phyloP scores from a whole-genome alignment of 1,140 invertebrate species.

The Heliconius melpomene region DNA sequence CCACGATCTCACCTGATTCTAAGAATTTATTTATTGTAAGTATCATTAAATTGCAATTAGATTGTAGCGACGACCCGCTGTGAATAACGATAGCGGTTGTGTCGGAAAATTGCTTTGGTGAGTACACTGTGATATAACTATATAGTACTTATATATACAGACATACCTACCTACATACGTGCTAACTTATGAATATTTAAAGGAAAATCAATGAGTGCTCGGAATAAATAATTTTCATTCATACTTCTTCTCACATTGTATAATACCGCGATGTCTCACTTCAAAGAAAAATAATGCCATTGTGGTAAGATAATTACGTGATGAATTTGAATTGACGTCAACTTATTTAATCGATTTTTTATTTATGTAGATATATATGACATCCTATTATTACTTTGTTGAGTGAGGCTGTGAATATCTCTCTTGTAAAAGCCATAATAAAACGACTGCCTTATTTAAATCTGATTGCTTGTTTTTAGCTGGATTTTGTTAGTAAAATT shows the following conservation, averaged over 20 bases:
- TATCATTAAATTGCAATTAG: conserved; percentile 45
- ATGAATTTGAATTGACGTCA: conserved; percentile 11
- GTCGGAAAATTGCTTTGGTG: conserved; percentile 41
- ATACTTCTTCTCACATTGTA: conserved; percentile 4
- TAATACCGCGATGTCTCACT: background rate
- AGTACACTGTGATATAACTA: conserved; percentile 37
- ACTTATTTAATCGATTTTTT: background rate
- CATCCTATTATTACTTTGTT: background rate
- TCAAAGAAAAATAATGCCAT: conserved; percentile 10
- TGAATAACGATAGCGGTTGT: conserved; percentile 40
- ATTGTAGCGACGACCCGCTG: conserved; percentile 37
- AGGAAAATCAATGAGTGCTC: conserved; percentile 35
- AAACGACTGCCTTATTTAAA: no score
- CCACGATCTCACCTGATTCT: conserved; percentile 39
- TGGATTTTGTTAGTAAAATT: no score
- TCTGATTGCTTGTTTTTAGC: no score
- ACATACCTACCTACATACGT: background rate
- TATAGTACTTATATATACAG: no score
- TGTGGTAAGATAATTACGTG: conserved; percentile 15
- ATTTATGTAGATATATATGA: background rate
- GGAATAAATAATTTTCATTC: conserved; percentile 27
- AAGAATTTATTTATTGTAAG: conserved; percentile 33
- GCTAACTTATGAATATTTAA: conserved; percentile 38
- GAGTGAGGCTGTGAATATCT: no score
- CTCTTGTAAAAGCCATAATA: no score